Percentiles rank a stretch among this genome's conserved stretches.
Conservation (phyloP, 2,888 invertebrate species). For the Lasius platythorax region DNA sequence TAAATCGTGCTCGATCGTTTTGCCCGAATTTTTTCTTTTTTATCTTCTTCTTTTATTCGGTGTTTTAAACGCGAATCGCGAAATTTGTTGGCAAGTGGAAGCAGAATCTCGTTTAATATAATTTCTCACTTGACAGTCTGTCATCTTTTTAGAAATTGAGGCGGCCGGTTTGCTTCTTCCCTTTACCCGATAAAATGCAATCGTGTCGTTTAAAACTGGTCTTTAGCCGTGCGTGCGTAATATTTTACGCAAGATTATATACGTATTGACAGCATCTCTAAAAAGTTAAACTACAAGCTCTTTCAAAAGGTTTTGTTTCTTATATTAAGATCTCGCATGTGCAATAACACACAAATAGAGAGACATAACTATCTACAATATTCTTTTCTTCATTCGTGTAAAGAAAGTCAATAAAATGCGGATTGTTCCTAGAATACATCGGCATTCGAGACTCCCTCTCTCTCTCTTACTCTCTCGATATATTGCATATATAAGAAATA, state of each 20-base stretch:
- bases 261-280: conserved; percentile 18
- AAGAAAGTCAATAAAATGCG: conserved; percentile 30
- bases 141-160: conserved; percentile 2
- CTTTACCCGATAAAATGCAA: not conserved
- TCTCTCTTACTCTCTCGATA: not conserved
- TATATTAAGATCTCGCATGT: not conserved
- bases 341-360: conserved; percentile 7
- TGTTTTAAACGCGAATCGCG: not conserved
- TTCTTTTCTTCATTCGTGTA: conserved; percentile 12
- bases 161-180: not conserved
- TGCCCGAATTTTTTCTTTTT: not conserved
- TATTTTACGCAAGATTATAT: conserved; percentile 17
- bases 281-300: conserved; percentile 17
- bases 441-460: not conserved
- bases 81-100: not conserved
- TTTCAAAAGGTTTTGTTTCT: conserved; percentile 12
- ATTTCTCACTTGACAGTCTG: not conserved
- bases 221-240: conserved; percentile 17
- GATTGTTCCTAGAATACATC: not conserved
- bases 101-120: not conserved
- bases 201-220: conserved; percentile 27
- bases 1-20: not conserved
- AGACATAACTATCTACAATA: not conserved
- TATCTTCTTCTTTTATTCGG: not conserved
- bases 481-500: conserved; percentile 10